These are phyloP conservation scores for Zosterops hypoxanthus DNA, from an alignment of 2,113 vertebrate species.

Conservation along the genomic window DNA sequence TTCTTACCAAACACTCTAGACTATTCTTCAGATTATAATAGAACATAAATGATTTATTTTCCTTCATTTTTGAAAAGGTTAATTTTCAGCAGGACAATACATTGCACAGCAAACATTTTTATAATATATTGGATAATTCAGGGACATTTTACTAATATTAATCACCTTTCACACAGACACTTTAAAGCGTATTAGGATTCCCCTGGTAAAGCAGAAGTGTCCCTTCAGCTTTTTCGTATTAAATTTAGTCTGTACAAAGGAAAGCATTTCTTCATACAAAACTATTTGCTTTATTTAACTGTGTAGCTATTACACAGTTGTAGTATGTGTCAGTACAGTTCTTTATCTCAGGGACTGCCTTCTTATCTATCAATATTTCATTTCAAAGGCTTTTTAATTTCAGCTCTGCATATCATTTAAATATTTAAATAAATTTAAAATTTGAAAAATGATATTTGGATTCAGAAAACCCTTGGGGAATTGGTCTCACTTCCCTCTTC, in stretches of 20 bases:
- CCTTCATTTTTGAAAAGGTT: background rate
- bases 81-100: background rate
- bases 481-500: conserved; percentile 54
- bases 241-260: background rate
- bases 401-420: conserved; percentile 59
- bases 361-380: conserved; percentile 60
- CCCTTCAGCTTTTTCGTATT: background rate
- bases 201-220: background rate
- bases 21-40: background rate
- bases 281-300: background rate
- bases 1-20: background rate
- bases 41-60: background rate
- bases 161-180: background rate
- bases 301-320: background rate
- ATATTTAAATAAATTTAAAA: background rate
- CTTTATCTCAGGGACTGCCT: conserved; percentile 29
- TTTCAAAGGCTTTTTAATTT: conserved; percentile 76
- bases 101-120: background rate
- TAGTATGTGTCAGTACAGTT: background rate
- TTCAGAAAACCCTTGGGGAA: conserved; percentile 36
- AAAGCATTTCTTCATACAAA: background rate
- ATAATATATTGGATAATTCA: background rate
- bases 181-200: background rate
- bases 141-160: background rate
- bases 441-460: conserved; percentile 66